Percentiles rank a stretch among this genome's conserved stretches.
Evolutionary conservation across 2,888 invertebrate genomes (phyloP).

Genomic region (Cosmia trapezina): DNA sequence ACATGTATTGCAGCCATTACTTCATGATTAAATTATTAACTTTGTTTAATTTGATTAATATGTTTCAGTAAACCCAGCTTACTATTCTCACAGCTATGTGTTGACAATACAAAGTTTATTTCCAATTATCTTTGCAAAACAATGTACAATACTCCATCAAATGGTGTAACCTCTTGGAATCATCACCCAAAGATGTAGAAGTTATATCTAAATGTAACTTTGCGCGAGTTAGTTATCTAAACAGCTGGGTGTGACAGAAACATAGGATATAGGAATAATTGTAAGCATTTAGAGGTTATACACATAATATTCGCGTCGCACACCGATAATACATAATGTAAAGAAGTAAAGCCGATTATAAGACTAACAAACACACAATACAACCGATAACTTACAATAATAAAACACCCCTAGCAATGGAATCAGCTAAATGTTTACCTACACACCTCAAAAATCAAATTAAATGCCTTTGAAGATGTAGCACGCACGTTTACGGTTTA

Average conservation of each 20-base stretch:
- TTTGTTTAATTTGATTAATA: conserved; percentile 44
- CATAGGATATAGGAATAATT: conserved; percentile 58
- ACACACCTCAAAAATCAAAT: conserved; percentile 47
- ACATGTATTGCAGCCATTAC: background rate
- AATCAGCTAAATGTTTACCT: conserved; percentile 59
- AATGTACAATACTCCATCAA: conserved; percentile 46
- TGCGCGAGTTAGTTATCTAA: conserved; percentile 43
- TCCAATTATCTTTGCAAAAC: conserved; percentile 43
- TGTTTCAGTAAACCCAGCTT: conserved; percentile 46
- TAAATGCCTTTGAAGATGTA: conserved; percentile 15
- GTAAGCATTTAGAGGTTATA: conserved; percentile 61
- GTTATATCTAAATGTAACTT: conserved; percentile 43
- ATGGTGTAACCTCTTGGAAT: conserved; percentile 31
- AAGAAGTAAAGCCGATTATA: background rate
- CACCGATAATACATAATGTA: conserved; percentile 11
- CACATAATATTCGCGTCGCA: conserved; percentile 18
- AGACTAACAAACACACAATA: conserved; percentile 8
- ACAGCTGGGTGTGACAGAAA: conserved; percentile 66
- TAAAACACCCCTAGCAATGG: conserved; percentile 23
- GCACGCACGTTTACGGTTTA: conserved; percentile 14
- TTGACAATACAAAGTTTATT: conserved; percentile 55
- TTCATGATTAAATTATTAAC: conserved; percentile 22
- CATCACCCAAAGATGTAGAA: conserved; percentile 31
- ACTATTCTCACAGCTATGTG: conserved; percentile 42
- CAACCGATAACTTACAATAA: conserved; percentile 20